Evolutionary conservation across 2,888 invertebrate genomes (phyloP), one percentile per base, ranked within the genome.

Genomic region (Therioaphis trifolii): DNA sequence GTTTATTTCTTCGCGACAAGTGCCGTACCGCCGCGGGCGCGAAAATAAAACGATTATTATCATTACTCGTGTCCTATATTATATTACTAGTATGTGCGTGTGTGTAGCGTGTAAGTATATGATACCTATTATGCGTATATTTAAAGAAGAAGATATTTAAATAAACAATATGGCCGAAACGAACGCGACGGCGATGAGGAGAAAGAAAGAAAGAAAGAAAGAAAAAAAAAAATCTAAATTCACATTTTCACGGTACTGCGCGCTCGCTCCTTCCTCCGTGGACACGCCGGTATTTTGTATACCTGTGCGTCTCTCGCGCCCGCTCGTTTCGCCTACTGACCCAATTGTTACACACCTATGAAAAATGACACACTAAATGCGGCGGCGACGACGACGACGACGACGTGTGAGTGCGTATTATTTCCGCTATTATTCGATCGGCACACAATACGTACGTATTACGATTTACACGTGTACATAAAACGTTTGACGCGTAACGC

Each of bases 161-260:
- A 82, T 82, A 82, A 82, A 82, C 82, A 82, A 74, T 82, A 82
- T 82, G 63, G 82, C 82, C 63, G 72, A 82, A 74, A 82, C 82
- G 72, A 66, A 82, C 52, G 49, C 18, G 72, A 52, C 74, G 43
- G 61, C 46, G 55, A 24, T 21, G n/a, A 55, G 27, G 55, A 80
- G 71, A 66, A 29, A 61, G 24, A 27, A 27, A 27, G 21, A 24
- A 58, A 71, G 71, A 66, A 15, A 61, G 27, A 27, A 27, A 27
- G 21, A 24, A 58, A 58, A 21, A 58, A 58, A 21, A 58, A 61
- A 4, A 74, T 35, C 29, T 74, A 52, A 82, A 82, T 82, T 82
- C 72, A 63, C 49, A 63, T 72, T 74, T 82, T 82, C 82, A 82
- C 82, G 82, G 82, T 71, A 27, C 63, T 21, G 52, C 80, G 71